Base-by-base conservation (phyloP, 2,888 invertebrate genomes). In the Parnassius mnemosyne region DNA sequence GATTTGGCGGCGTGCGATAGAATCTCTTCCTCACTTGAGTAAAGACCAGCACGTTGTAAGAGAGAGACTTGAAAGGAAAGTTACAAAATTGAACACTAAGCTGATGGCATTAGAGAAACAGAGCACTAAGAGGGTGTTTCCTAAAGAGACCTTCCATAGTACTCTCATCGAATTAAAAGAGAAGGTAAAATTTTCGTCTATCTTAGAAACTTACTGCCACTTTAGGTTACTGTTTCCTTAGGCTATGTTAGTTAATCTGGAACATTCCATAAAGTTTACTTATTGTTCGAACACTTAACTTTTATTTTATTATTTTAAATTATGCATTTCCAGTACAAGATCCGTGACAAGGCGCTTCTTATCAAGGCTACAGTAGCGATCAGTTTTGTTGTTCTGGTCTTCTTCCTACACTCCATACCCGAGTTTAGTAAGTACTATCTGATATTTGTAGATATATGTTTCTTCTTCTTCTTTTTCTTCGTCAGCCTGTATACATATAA, bases 401-500 rank as follows among this genome's bases (percentile, higher is more conserved):
- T 98, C 85, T 97, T 97, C 78, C 83, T 97, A 42, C 96, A 97
- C 78, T 96, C 97, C 1, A 92, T 97, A 52, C 96, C 96, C 0
- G 93, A 94, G 67, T 79, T 97, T 16, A 69, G 74, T 74, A 67
- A 71, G 73, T 72, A 54, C 42, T 7, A 12, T 13, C 3, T 50
- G 10, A 52, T 3, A 34, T 34, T 34, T 34, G 34, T 3, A 34
- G 34, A 34, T 34, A 34, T 5, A 34, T 3, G 7, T 34, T 7
- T 34, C 34, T 7, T 34, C 34, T 34, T 34, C 5, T 5, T 3
- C 5, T 34, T 34, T 34, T 34, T 34, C 34, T 34, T 34, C 3
- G 34, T 34, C 34, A 34, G 34, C 34, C 34, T 34, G 34, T 34
- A 34, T 34, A 7, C 7, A 34, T 34, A 34, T 34, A 7, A 34